phyloP scores from a whole-genome alignment of 2,797 vertebrate genomes.

The Poecilia wingei region DNA sequence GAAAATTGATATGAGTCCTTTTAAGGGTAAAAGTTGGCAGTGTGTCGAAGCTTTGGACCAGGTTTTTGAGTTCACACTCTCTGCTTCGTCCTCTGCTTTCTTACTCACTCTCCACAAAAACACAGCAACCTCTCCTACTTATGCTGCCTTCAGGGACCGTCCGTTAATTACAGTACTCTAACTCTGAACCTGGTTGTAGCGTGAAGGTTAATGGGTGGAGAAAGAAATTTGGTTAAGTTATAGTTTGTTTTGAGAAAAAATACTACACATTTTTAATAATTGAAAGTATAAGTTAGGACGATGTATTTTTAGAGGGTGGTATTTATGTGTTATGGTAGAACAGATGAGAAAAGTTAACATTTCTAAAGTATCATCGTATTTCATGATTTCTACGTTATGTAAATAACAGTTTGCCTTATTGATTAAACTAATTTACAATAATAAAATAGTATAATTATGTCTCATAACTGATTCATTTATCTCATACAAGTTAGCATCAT shows the following conservation, averaged over 20 bases:
- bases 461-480: background rate
- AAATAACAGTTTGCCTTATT: background rate
- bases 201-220: background rate
- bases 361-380: background rate
- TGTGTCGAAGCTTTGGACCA: conserved; percentile 12
- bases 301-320: background rate
- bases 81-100: background rate
- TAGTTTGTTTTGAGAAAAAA: background rate
- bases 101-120: background rate
- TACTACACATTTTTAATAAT: background rate
- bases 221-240: background rate
- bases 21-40: background rate
- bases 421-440: background rate
- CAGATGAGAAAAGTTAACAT: background rate
- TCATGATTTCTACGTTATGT: background rate
- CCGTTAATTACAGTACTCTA: background rate
- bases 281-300: background rate
- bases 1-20: background rate
- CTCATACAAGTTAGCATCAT: background rate
- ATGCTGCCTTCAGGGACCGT: conserved; percentile 35
- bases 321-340: background rate
- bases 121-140: background rate
- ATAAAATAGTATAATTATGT: background rate
- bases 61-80: background rate
- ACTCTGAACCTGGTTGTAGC: background rate